Percentiles rank a stretch among this genome's conserved stretches.
These are phyloP conservation scores for Clamator glandarius DNA, from an alignment of 2,797 vertebrate genomes.

Conservation along the genomic window DNA sequence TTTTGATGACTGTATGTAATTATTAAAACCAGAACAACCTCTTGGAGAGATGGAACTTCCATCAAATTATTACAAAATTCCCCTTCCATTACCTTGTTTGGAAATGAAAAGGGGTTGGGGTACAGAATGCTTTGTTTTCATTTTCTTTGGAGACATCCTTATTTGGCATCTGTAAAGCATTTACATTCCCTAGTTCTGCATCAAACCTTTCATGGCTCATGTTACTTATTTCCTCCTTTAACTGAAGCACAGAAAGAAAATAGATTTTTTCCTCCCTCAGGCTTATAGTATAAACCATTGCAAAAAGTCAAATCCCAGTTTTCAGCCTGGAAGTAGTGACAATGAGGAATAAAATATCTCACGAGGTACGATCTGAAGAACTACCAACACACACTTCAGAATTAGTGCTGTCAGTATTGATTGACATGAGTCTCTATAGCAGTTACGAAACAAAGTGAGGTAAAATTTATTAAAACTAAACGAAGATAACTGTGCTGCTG, in stretches of 20 bases:
- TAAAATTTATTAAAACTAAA: background rate
- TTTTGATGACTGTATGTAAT: background rate
- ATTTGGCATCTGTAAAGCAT: conserved; percentile 75
- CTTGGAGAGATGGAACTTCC: background rate
- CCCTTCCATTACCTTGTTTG: conserved; percentile 47
- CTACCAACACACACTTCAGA: background rate
- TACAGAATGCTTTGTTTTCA: conserved; percentile 18
- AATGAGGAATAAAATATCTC: background rate
- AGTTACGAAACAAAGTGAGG: background rate
- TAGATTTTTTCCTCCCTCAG: conserved; percentile 33
- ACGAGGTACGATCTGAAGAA: background rate
- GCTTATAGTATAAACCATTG: background rate
- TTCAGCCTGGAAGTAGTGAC: background rate
- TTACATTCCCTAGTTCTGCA: conserved; percentile 69
- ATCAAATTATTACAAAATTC: conserved; percentile 18
- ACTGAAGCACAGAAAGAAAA: conserved; percentile 39
- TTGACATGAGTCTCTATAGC: background rate
- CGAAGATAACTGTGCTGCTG: background rate
- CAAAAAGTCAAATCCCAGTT: conserved; percentile 2
- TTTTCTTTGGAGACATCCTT: conserved; percentile 61
- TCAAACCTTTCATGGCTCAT: conserved; percentile 68
- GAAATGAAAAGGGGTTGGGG: conserved; percentile 20
- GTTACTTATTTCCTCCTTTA: conserved; percentile 73
- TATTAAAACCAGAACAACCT: conserved; percentile 29
- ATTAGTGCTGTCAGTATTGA: background rate